These are phyloP conservation scores for Bettongia penicillata DNA, from an alignment of 2,113 vertebrate genomes.

Conservation along the genomic window DNA sequence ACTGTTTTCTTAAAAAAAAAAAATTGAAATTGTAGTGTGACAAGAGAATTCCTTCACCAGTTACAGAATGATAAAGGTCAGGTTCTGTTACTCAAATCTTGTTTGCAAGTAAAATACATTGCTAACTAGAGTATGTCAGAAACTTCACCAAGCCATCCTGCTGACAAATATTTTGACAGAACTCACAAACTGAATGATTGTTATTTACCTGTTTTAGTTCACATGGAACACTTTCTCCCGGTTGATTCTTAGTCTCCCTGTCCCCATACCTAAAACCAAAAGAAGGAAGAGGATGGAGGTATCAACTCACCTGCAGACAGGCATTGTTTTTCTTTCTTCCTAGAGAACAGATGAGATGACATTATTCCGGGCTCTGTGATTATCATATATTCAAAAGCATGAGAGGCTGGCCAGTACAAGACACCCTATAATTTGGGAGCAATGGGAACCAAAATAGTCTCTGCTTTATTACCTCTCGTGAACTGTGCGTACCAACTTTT, in stretches of 20 bases:
- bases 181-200: constrained; percentile 22
- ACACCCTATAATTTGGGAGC: constrained; percentile 16
- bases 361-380: background rate
- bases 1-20: constrained; percentile 30
- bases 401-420: background rate
- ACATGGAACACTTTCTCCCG: background rate
- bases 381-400: background rate
- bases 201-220: constrained; percentile 6
- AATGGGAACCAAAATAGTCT: background rate
- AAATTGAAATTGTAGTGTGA: background rate
- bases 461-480: background rate
- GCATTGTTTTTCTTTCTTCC: background rate
- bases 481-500: background rate
- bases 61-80: constrained; percentile 71
- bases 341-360: background rate
- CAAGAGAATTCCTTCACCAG: constrained; percentile 52
- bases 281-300: background rate
- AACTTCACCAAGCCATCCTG: background rate
- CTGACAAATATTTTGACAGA: constrained; percentile 50
- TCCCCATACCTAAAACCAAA: constrained; percentile 14
- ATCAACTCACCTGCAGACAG: constrained; percentile 9
- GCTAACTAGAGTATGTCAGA: constrained; percentile 45
- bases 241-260: rapidly evolving
- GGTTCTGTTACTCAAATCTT: constrained; percentile 29
- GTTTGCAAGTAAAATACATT: constrained; percentile 61